These are phyloP conservation scores for Pluvialis apricaria DNA, from an alignment of 2,113 vertebrate genomes.

Conservation along the genomic window DNA sequence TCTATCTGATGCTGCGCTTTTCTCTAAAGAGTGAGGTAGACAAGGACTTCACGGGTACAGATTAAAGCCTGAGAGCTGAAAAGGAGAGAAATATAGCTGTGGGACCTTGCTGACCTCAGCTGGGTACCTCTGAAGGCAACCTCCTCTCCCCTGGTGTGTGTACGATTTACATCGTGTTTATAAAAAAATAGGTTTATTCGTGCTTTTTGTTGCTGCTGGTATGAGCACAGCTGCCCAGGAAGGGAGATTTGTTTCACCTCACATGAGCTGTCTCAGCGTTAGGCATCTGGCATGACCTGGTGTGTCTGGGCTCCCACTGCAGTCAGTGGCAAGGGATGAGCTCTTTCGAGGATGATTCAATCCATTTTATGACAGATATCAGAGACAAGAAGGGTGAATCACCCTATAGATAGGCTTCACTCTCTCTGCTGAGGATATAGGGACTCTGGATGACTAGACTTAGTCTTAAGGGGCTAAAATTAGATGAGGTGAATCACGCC, in stretches of 20 bases:
- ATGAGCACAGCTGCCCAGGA: neutral
- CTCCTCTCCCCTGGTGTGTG: neutral
- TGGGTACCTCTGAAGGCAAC: neutral
- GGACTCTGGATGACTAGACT: neutral
- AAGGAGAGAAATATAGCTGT: neutral
- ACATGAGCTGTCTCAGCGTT: neutral
- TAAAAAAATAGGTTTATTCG: neutral
- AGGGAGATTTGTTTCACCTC: neutral
- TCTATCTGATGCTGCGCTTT: neutral
- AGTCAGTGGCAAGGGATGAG: neutral
- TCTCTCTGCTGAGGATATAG: neutral
- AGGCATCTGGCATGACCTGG: neutral
- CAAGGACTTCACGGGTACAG: neutral
- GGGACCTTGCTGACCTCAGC: neutral
- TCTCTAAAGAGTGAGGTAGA: neutral
- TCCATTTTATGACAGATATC: neutral
- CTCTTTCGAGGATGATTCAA: neutral
- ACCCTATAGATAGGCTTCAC: neutral
- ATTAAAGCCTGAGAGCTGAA: neutral
- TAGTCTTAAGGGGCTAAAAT: constrained; percentile 13
- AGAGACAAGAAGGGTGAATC: neutral
- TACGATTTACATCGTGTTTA: neutral
- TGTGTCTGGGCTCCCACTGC: neutral
- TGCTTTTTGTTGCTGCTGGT: neutral
- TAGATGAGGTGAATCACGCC: constrained; percentile 25